Percentiles rank a stretch among this genome's conserved stretches.
These are phyloP conservation scores for Dermochelys coriacea DNA, from an alignment of 2,797 vertebrate genomes.

Conservation along the genomic window DNA sequence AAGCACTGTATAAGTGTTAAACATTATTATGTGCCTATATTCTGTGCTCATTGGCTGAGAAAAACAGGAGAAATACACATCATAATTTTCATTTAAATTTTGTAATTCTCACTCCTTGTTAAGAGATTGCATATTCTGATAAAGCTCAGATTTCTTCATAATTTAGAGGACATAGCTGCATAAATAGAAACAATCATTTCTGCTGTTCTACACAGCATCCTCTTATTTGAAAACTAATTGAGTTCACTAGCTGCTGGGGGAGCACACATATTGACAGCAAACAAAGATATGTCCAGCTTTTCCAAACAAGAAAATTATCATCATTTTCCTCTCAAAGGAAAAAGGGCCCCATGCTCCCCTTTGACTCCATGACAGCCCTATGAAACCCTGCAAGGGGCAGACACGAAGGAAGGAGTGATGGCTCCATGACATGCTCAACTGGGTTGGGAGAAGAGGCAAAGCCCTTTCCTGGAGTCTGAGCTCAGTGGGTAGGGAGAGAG, in stretches of 20 bases:
- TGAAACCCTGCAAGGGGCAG: neutral
- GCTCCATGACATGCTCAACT: neutral
- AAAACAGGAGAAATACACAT: neutral
- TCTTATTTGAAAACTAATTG: neutral
- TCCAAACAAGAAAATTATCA: neutral
- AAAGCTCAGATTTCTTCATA: neutral
- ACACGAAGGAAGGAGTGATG: neutral
- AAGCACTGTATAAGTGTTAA: neutral
- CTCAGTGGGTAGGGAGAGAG: no score
- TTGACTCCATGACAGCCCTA: neutral
- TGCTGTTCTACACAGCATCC: neutral
- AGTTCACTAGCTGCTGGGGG: neutral
- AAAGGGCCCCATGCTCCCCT: neutral
- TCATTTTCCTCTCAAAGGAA: neutral
- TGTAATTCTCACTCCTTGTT: neutral
- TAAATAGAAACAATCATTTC: neutral
- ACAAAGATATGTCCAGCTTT: neutral
- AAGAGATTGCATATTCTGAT: neutral
- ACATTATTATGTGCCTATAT: slow-evolving; percentile 1
- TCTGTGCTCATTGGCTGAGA: slow-evolving; percentile 21
- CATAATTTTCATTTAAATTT: neutral
- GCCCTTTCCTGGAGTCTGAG: neutral
- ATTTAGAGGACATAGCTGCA: neutral
- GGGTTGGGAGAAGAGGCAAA: fast-evolving
- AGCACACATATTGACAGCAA: neutral